Evolutionary conservation across 1,140 invertebrate genomes (phyloP).

Genomic region (Colletes gigas): DNA sequence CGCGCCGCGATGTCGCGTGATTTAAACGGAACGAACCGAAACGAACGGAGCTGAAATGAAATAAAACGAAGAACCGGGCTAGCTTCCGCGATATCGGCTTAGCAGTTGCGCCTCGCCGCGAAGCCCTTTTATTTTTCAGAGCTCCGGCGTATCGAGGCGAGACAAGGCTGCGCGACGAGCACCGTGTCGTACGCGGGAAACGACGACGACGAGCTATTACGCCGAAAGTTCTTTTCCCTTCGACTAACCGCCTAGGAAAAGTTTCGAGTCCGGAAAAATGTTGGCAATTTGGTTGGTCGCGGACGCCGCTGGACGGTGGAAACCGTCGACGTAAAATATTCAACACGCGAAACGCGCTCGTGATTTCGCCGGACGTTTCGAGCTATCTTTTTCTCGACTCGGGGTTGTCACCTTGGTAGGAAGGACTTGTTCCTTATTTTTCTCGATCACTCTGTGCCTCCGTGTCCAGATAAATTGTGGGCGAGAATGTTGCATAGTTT

Average conservation of each 20-base stretch:
- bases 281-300: constrained; percentile 25
- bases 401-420: too few relatives aligned
- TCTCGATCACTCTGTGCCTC: too few relatives aligned
- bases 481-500: too few relatives aligned
- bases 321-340: constrained; percentile 30
- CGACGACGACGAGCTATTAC: constrained; percentile 12
- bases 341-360: neutral
- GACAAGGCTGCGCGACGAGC: constrained; percentile 5
- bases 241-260: too few relatives aligned
- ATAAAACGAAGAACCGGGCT: neutral
- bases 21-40: constrained; percentile 16
- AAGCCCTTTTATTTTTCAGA: constrained; percentile 19
- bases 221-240: neutral
- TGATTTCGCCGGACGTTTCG: neutral
- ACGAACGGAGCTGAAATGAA: constrained; percentile 4
- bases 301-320: neutral
- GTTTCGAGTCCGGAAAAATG: constrained; percentile 29
- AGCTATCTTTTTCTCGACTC: neutral
- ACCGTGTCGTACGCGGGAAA: too few relatives aligned
- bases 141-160: neutral
- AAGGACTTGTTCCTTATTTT: too few relatives aligned
- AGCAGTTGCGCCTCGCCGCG: constrained; percentile 16
- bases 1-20: constrained; percentile 17
- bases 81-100: constrained; percentile 17
- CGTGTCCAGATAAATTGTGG: too few relatives aligned